Evolutionary conservation across 2,113 vertebrate genomes (phyloP).

Genomic region (Isichthys henryi): DNA sequence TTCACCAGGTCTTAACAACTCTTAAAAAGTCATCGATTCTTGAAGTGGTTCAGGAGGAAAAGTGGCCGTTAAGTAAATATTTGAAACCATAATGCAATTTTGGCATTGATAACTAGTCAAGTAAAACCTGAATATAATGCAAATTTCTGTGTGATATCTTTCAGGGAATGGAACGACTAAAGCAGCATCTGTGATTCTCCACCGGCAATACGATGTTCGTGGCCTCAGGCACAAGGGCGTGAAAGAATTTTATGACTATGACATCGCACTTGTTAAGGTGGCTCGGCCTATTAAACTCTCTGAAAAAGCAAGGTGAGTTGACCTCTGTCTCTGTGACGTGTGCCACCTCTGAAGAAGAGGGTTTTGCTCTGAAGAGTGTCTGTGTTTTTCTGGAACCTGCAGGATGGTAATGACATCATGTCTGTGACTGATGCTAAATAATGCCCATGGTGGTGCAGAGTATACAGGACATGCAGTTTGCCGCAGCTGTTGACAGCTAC

Average conservation of each 20-base stretch:
- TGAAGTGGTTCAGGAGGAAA: background rate
- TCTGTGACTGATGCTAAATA: background rate
- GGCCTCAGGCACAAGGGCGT: conserved; percentile 51
- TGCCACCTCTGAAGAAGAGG: background rate
- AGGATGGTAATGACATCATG: background rate
- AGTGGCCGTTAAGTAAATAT: background rate
- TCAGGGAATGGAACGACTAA: background rate
- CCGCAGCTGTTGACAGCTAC: background rate
- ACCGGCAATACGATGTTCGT: conserved; percentile 53
- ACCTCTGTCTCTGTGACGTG: background rate
- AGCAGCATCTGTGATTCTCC: conserved; percentile 39
- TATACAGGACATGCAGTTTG: background rate
- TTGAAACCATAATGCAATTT: background rate
- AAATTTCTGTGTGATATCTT: background rate
- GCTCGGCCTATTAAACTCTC: conserved; percentile 42
- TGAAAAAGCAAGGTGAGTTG: conserved; percentile 55
- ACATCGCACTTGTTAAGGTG: conserved; percentile 65
- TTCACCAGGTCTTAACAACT: background rate
- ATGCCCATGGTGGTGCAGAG: background rate
- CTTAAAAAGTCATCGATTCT: background rate
- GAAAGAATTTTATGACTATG: conserved; percentile 76
- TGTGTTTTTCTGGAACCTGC: background rate
- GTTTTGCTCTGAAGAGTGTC: too few relatives aligned
- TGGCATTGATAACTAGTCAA: background rate
- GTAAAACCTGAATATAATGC: background rate